A percentile compares a stretch with the other conserved stretches of the same genome.
Conservation (phyloP, 1,140 invertebrate species). For the Drosophila pseudoobscura region DNA sequence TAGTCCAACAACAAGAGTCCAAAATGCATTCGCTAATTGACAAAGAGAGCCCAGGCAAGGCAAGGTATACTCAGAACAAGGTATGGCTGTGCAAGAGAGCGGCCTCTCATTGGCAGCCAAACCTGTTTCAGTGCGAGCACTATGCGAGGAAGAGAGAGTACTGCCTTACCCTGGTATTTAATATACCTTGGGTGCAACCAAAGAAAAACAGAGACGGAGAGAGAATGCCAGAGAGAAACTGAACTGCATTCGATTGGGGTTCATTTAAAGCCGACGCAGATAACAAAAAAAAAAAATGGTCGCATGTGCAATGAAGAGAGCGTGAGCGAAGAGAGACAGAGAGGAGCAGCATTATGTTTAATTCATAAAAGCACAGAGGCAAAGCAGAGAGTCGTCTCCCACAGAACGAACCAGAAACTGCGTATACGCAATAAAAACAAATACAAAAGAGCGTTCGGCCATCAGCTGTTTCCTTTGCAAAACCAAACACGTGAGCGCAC, state of each 20-base stretch:
- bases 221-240: slow-evolving; percentile 2
- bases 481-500: slow-evolving; percentile 25
- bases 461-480: slow-evolving; percentile 28
- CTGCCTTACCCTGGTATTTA: no score
- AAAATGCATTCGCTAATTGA: slow-evolving; percentile 64
- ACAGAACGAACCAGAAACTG: slow-evolving; percentile 32
- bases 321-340: slow-evolving; percentile 10
- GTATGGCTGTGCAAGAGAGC: no score
- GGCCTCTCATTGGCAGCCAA: no score
- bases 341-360: slow-evolving; percentile 50
- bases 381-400: slow-evolving; percentile 1
- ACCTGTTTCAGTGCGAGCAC: no score
- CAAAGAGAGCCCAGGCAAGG: slow-evolving; percentile 17
- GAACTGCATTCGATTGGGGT: slow-evolving; percentile 37
- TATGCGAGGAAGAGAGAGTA: no score
- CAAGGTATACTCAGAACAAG: no score
- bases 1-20: slow-evolving; percentile 22
- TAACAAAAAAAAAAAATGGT: slow-evolving; percentile 25
- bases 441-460: slow-evolving; percentile 8
- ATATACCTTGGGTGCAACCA: no score
- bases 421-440: slow-evolving; percentile 31
- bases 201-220: slow-evolving; percentile 14
- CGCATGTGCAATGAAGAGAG: slow-evolving; percentile 2
- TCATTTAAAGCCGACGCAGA: slow-evolving; percentile 51
- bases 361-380: slow-evolving; percentile 63